Percentiles rank a stretch among this genome's conserved stretches.
Conservation (phyloP, 2,797 vertebrate genomes). For the Argentina silus region DNA sequence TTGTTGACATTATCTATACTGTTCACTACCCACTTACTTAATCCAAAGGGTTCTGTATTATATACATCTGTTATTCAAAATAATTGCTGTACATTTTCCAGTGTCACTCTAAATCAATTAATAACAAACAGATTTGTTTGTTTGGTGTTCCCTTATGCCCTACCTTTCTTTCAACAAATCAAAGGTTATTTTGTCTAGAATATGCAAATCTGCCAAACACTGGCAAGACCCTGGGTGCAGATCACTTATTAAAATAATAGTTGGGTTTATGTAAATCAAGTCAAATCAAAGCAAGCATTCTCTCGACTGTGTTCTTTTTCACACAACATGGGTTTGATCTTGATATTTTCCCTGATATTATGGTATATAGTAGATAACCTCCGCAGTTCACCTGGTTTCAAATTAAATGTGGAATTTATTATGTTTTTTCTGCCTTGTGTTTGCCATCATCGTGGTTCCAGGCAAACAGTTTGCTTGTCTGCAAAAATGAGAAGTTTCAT, state of each 20-base stretch:
- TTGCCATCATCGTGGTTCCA: conserved; percentile 35
- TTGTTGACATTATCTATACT: conserved; percentile 48
- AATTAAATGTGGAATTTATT: conserved; percentile 56
- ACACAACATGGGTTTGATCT: conserved; percentile 64
- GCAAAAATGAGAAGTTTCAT: conserved; percentile 69
- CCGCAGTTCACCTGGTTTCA: conserved; percentile 27
- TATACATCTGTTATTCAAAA: conserved; percentile 40
- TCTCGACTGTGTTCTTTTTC: conserved; percentile 70
- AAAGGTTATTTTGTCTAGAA: conserved; percentile 74
- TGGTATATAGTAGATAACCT: conserved; percentile 46
- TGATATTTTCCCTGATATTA: conserved; percentile 60
- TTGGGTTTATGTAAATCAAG: conserved; percentile 79
- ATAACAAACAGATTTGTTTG: conserved; percentile 71
- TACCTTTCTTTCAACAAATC: conserved; percentile 54
- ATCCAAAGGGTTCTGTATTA: background rate
- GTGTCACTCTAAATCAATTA: conserved; percentile 55
- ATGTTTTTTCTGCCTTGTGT: conserved; percentile 38
- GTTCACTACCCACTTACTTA: background rate
- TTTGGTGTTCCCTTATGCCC: conserved; percentile 30
- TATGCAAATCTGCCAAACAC: conserved; percentile 76
- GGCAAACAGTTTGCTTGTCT: conserved; percentile 62
- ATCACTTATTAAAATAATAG: conserved; percentile 82
- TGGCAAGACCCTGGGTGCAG: conserved; percentile 77
- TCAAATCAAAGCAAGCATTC: conserved; percentile 76
- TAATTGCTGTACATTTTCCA: conserved; percentile 44